phyloP scores from a whole-genome alignment of 1,140 invertebrate species.

The Sycophaga agraensis region DNA sequence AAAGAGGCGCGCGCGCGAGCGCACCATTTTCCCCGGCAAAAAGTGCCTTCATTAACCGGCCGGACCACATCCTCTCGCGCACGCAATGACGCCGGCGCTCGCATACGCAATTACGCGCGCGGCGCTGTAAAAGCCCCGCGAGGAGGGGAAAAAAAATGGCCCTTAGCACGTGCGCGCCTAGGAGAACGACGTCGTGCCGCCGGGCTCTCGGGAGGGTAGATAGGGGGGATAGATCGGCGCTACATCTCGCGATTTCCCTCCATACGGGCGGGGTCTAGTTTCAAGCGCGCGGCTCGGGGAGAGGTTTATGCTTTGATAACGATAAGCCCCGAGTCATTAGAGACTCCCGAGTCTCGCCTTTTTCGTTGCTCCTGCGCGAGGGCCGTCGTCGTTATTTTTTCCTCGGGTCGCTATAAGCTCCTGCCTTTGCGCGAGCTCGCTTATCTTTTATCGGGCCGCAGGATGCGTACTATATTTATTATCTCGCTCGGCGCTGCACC shows the following conservation, averaged over 20 bases:
- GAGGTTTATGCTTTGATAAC: slow-evolving; percentile 1
- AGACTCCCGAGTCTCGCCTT: no score
- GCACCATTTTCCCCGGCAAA: neutral
- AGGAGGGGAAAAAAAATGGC: slow-evolving; percentile 3
- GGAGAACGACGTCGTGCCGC: no score
- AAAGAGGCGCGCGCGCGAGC: no score
- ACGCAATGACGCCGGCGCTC: slow-evolving; percentile 14
- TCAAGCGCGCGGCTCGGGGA: neutral
- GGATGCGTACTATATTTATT: slow-evolving; percentile 8
- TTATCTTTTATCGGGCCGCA: neutral
- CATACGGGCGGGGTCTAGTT: no score
- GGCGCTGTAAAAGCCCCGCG: neutral
- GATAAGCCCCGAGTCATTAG: slow-evolving; percentile 2
- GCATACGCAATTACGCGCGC: slow-evolving; percentile 19
- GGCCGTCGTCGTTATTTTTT: neutral
- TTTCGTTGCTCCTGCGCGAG: neutral
- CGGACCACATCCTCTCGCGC: slow-evolving; percentile 11
- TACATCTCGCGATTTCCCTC: slow-evolving; percentile 2
- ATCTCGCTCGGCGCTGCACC: no score
- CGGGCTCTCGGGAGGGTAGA: neutral
- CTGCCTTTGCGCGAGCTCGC: neutral
- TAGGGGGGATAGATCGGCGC: neutral
- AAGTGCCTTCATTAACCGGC: slow-evolving; percentile 22
- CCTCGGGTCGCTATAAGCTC: neutral
- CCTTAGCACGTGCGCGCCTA: slow-evolving; percentile 5